A percentile compares a stretch with the other conserved stretches of the same genome.
These are phyloP conservation scores for Theristicus caerulescens DNA, from an alignment of 2,113 vertebrate genomes.

Conservation along the genomic window DNA sequence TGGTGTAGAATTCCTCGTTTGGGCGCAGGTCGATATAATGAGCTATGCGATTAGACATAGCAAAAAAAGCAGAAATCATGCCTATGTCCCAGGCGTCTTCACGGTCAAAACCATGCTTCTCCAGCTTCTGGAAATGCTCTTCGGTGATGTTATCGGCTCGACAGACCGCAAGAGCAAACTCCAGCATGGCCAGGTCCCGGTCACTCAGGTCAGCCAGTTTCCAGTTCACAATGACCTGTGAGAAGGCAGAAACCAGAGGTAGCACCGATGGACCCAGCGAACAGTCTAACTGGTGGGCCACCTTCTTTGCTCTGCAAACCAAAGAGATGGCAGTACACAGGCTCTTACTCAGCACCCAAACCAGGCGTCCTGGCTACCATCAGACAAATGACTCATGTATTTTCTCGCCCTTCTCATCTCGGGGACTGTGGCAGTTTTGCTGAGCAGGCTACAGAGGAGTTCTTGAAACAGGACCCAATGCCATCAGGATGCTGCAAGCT, in stretches of 20 bases:
- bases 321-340: neutral
- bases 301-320: neutral
- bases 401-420: neutral
- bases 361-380: neutral
- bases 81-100: conserved; percentile 88
- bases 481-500: neutral
- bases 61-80: conserved; percentile 83
- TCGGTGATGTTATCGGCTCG: conserved; percentile 80
- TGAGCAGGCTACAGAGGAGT: neutral
- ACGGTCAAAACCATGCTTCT: conserved; percentile 78
- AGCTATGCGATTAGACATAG: conserved; percentile 83
- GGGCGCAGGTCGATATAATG: conserved; percentile 80
- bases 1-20: conserved; percentile 81
- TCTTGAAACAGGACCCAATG: neutral
- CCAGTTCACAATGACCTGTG: conserved; percentile 81
- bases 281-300: too few relatives aligned
- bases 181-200: conserved; percentile 80
- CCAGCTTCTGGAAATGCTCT: conserved; percentile 76
- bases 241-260: neutral
- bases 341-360: neutral
- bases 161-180: conserved; percentile 83
- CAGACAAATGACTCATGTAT: neutral
- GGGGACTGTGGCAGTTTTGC: neutral
- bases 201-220: conserved; percentile 75
- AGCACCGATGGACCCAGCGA: too few relatives aligned